A percentile compares a stretch with the other conserved stretches of the same genome.
Evolutionary conservation across 2,888 invertebrate genomes (phyloP).

Genomic region (Sminthurinus aureus): DNA sequence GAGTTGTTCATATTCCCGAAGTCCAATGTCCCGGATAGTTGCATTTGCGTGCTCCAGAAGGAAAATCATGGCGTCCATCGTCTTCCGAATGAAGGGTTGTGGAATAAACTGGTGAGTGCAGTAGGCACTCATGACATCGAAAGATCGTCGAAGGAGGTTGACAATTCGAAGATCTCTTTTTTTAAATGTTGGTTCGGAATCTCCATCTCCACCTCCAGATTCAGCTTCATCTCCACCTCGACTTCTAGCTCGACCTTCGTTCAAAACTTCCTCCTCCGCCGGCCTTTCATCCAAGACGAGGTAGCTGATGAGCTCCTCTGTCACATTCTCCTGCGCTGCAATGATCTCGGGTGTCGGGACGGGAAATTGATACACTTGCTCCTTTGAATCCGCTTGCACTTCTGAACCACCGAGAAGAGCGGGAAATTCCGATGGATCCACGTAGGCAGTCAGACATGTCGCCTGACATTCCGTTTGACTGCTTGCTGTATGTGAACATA

Average conservation of each 20-base stretch:
- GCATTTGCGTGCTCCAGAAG: not conserved
- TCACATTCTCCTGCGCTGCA: not conserved
- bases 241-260: not conserved
- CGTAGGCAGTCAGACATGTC: not conserved
- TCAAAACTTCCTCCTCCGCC: not conserved
- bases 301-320: slow-evolving; percentile 17
- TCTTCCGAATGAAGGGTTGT: not conserved
- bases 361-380: slow-evolving; percentile 14
- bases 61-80: slow-evolving; percentile 1
- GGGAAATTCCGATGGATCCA: not conserved
- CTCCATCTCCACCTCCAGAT: not conserved
- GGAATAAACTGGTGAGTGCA: slow-evolving; percentile 18
- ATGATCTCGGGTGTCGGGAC: not conserved
- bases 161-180: not conserved
- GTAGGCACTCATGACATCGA: slow-evolving; percentile 28
- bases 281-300: slow-evolving; percentile 2
- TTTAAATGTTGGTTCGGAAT: not conserved
- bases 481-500: not conserved
- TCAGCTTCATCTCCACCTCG: not conserved
- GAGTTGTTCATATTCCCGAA: slow-evolving; percentile 22
- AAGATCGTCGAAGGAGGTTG: slow-evolving; percentile 12
- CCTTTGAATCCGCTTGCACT: not conserved
- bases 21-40: slow-evolving; percentile 12
- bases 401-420: not conserved
- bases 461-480: not conserved